phyloP scores from a whole-genome alignment of 2,113 vertebrate species.

The Tor tambroides region DNA sequence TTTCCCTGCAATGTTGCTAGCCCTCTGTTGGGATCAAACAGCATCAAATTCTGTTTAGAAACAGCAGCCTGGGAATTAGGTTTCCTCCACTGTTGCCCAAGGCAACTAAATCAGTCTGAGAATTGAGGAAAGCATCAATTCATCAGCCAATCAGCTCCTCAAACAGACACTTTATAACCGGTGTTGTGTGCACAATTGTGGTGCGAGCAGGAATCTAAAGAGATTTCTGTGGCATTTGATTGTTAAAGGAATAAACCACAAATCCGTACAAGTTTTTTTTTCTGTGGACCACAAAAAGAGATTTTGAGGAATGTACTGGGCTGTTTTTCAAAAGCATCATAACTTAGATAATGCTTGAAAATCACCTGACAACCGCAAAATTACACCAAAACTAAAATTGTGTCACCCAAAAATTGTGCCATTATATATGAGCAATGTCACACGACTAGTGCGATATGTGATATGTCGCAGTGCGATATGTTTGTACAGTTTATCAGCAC shows the following conservation, averaged over 20 bases:
- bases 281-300: neutral
- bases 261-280: neutral
- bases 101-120: conserved; percentile 13
- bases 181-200: neutral
- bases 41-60: conserved; percentile 8
- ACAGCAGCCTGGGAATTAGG: conserved; percentile 3
- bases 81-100: conserved; percentile 8
- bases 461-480: too few species aligned
- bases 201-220: neutral
- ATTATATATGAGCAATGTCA: too few species aligned
- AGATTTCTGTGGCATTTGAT: neutral
- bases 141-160: conserved; percentile 30
- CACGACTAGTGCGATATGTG: too few species aligned
- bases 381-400: too few species aligned
- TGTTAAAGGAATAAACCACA: neutral
- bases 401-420: too few species aligned
- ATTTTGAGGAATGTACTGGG: neutral
- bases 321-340: neutral
- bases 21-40: conserved; percentile 2
- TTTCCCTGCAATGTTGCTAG: neutral
- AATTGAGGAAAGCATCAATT: conserved; percentile 20
- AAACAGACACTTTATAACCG: neutral
- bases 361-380: too few species aligned
- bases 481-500: too few species aligned
- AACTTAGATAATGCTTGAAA: too few species aligned